A percentile compares a stretch with the other conserved stretches of the same genome.
phyloP scores from a whole-genome alignment of 2,113 vertebrate species.

The Bettongia penicillata region DNA sequence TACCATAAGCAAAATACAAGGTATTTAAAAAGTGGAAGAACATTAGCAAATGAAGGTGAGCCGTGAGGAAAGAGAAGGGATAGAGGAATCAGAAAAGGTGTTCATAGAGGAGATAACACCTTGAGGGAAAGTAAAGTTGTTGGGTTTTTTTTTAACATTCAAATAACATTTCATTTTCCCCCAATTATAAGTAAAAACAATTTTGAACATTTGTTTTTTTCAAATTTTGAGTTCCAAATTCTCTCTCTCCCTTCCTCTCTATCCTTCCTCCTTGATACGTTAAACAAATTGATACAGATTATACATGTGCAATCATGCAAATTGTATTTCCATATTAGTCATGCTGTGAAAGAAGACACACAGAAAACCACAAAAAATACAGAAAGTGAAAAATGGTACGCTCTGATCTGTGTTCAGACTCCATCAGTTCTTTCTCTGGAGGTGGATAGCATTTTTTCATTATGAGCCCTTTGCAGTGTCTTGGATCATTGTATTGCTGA shows the following conservation, averaged over 20 bases:
- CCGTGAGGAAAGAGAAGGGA: neutral
- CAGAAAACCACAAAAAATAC: neutral
- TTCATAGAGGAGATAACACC: neutral
- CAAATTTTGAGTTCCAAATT: neutral
- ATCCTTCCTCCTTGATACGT: neutral
- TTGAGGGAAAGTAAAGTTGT: neutral
- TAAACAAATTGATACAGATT: neutral
- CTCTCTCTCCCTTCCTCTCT: neutral
- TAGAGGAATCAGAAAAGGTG: neutral
- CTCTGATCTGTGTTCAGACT: too few relatives aligned
- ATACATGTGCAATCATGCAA: too few relatives aligned
- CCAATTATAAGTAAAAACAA: neutral
- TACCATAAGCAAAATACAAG: neutral
- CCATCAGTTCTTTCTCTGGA: too few relatives aligned
- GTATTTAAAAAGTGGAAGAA: neutral
- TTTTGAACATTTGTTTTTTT: neutral
- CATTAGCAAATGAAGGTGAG: neutral
- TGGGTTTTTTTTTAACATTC: neutral
- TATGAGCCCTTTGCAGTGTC: too few relatives aligned
- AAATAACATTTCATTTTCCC: neutral
- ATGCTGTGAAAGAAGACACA: neutral
- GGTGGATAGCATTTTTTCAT: too few relatives aligned
- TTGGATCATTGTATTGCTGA: too few relatives aligned
- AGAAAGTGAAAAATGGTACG: neutral
- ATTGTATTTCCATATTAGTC: neutral